A percentile compares a stretch with the other conserved stretches of the same genome.
phyloP scores from a whole-genome alignment of 2,797 vertebrate species.

The Simalia tracyae region DNA sequence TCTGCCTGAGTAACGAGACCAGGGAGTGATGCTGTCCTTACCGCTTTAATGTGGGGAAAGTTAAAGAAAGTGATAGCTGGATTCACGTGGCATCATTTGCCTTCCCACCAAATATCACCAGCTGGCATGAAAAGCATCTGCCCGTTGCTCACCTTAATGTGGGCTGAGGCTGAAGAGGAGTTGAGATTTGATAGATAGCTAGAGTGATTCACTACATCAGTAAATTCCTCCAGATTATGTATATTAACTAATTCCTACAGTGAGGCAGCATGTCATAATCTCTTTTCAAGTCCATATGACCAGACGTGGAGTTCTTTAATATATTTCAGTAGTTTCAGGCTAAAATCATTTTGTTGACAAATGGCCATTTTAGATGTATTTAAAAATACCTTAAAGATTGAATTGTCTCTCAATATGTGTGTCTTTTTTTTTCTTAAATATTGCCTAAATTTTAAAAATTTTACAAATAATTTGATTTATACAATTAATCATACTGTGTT shows the following conservation, averaged over 20 bases:
- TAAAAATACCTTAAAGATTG: not conserved
- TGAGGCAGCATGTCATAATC: not conserved
- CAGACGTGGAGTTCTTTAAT: not conserved
- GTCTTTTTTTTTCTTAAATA: not conserved
- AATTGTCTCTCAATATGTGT: not conserved
- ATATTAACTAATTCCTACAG: not conserved
- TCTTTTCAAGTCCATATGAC: not conserved
- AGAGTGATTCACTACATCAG: not conserved
- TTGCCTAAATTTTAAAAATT: not conserved
- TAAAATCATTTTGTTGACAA: not conserved
- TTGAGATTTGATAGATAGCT: no score
- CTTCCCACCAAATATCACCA: no score
- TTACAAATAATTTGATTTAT: not conserved
- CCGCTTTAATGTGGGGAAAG: no score
- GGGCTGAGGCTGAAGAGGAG: no score
- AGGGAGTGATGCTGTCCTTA: no score
- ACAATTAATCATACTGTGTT: not conserved
- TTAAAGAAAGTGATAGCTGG: no score
- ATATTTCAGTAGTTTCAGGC: not conserved
- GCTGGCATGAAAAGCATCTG: no score
- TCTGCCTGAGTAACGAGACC: no score
- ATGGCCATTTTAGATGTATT: not conserved
- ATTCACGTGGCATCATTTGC: no score
- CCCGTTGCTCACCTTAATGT: no score
- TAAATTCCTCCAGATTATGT: not conserved